Evolutionary conservation across 1,140 invertebrate genomes (phyloP), one percentile per base, ranked within the genome.

Genomic region (Eriosoma lanigerum): DNA sequence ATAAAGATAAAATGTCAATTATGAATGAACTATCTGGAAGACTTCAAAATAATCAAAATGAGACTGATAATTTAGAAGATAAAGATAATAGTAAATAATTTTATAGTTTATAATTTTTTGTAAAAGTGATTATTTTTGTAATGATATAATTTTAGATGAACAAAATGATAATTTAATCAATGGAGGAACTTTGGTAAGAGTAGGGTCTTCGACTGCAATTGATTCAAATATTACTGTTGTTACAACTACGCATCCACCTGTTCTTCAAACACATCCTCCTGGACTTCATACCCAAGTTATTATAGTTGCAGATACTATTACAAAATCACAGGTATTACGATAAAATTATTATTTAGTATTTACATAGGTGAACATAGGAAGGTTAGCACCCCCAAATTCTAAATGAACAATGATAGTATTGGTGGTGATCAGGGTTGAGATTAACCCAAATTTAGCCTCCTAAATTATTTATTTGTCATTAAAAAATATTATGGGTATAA

Each of bases 251-350:
- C 93, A 94, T 87, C 93, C 93, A 62, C 92, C 93, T 9, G 90
- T 93, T 3, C 87, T 94, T 54, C 83, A 83, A 54, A 82, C 82
- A 38, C 84, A 84, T 73, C 82, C 82, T 24, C 81, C 60, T 86
- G 75, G 52, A 13, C 75, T 60, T 62, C 15, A 60, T 56, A 54
- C 86, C 85, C 92, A 94, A 84, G 93, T 93, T 24, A 89, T 93
- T 0, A 93, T 94, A 32, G 91, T 94, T 4, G 90, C 92, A 0
- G 93, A 93, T 81, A 91, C 92, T 82, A 89, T 89, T 1, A 92
- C 91, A 82, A 92, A 92, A 85, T 92, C 91, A 4, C 89, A 88
- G 81, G 86, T 89, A 72, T 29, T 4, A 38, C 32, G 8, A 38
- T 38, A 38, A 38, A n/a, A n/a, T n/a, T n/a, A n/a, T n/a, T n/a